Evolutionary conservation across 2,888 invertebrate species (phyloP).

Genomic region (Lasiommata megera): DNA sequence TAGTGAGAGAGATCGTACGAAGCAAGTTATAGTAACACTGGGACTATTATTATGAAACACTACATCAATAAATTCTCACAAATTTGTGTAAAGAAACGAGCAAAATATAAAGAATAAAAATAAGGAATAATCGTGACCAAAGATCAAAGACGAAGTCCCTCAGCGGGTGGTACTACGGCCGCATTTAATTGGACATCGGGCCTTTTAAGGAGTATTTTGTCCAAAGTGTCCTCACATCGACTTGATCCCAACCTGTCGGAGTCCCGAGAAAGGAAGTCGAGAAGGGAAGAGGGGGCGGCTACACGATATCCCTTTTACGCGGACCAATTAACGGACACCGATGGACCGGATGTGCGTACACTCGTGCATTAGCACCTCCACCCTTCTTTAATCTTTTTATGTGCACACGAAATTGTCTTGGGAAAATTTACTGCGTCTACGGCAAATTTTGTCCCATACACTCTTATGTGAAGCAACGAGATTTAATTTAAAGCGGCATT

Average conservation of each 20-base stretch:
- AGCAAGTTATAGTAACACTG: not conserved
- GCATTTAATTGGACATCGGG: constrained; percentile 52
- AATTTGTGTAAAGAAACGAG: constrained; percentile 27
- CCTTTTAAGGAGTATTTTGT: constrained; percentile 52
- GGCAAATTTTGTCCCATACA: constrained; percentile 44
- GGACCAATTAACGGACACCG: constrained; percentile 77
- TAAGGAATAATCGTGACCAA: constrained; percentile 45
- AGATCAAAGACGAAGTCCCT: constrained; percentile 48
- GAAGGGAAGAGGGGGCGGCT: constrained; percentile 51
- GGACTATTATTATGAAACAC: not conserved
- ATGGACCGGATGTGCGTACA: constrained; percentile 75
- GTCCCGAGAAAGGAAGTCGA: constrained; percentile 65
- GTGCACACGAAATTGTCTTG: constrained; percentile 51
- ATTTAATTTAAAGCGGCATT: constrained; percentile 22
- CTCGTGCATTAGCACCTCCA: constrained; percentile 76
- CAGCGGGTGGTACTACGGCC: constrained; percentile 45
- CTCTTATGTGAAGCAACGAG: constrained; percentile 1
- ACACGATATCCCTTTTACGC: constrained; percentile 81
- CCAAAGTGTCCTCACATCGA: constrained; percentile 48
- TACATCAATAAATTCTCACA: not conserved
- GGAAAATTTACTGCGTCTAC: constrained; percentile 46
- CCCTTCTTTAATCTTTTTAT: constrained; percentile 74
- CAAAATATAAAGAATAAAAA: constrained; percentile 30
- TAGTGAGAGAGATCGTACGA: not conserved
- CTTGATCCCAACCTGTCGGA: constrained; percentile 53